Percentiles rank a stretch among this genome's conserved stretches.
These are phyloP conservation scores for Chiloscyllium punctatum DNA, from an alignment of 2,797 vertebrate genomes.

Conservation along the genomic window DNA sequence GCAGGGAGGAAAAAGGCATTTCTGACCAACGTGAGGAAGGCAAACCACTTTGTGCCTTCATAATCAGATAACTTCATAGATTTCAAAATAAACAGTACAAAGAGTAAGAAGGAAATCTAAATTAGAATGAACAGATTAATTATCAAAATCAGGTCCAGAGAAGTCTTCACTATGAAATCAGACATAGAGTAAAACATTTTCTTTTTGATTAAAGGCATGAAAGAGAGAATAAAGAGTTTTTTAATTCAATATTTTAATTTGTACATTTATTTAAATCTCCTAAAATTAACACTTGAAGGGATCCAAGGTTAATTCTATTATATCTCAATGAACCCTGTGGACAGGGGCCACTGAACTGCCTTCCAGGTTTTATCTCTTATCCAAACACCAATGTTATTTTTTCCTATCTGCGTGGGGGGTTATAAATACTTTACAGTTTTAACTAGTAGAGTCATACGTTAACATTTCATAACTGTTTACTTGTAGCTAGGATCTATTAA, in stretches of 20 bases:
- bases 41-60: not conserved
- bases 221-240: not conserved
- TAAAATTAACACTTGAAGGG: not conserved
- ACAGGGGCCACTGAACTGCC: too few species aligned
- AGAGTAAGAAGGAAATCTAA: not conserved
- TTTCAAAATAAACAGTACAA: not conserved
- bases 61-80: not conserved
- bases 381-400: too few species aligned
- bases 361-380: too few species aligned
- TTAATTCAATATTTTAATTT: not conserved
- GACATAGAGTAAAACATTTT: not conserved
- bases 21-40: not conserved
- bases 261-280: not conserved
- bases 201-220: not conserved
- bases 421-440: too few species aligned
- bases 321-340: not conserved
- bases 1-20: not conserved
- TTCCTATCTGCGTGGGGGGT: too few species aligned
- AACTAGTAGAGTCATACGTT: too few species aligned
- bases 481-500: too few species aligned
- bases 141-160: too few species aligned
- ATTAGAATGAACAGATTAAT: not conserved
- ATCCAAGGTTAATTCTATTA: not conserved
- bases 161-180: not conserved
- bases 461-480: too few species aligned